Evolutionary conservation across 2,113 vertebrate genomes (phyloP), one percentile per base, ranked within the genome.

Genomic region (Phycodurus eques): DNA sequence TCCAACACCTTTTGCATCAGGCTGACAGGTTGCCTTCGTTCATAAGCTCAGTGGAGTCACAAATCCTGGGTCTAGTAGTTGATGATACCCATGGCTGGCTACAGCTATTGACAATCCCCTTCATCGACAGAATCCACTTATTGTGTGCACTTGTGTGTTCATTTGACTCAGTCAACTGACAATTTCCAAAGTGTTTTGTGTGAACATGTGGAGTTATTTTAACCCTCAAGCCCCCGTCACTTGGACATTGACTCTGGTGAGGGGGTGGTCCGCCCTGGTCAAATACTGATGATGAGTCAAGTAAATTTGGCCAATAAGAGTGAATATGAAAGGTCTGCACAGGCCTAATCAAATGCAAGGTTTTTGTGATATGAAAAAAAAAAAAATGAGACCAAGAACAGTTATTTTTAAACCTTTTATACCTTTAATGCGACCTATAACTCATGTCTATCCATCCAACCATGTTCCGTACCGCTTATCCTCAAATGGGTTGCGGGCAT

Each of bases 141-240:
- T 20, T 57, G 69, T 62, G 43, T 5, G 49, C 44, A 49, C 57
- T 51, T 72, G 68, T 71, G 77, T 69, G 72, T 67, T 67, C 77
- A 76, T 80, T 83, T 82, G 75, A 75, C 69, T 74, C 74, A 81
- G 75, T 84, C 76, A 81, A 81, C 75, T 83, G 83, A 77, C 67
- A 83, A 78, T 80, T 85, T 79, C 61, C 68, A 86, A 83, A 73
- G 80, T 64, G 73, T 70, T 86, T 68, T 82, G 71, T 79, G 78
- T 78, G 75, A 83, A 71, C 63, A 84, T 78, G 74, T 81, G 44
- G 60, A 72, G 85, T 90, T 88, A 73, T 88, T 88, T 84, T 91
- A 89, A 91, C 85, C 82, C 57, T 64, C 80, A 81, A 81, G 74
- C 51, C 71, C 74, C 64, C 67, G 20, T 63, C 68, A 68, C n/a